These are phyloP conservation scores for Triplophysa siluroides DNA, from an alignment of 2,113 vertebrate species.

Conservation along the genomic window DNA sequence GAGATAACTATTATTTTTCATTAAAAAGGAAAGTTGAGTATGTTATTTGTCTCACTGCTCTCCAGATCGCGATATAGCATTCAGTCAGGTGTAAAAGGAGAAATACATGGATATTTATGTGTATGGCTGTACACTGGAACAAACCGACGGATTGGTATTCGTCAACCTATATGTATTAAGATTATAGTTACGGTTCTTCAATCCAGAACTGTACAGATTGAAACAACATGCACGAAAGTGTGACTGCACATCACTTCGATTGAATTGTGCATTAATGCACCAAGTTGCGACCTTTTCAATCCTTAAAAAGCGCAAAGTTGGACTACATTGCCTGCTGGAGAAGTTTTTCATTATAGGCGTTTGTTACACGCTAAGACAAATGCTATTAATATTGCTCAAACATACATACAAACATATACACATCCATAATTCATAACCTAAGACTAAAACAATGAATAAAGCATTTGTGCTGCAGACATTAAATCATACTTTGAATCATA, in stretches of 20 bases:
- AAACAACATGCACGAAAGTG: background rate
- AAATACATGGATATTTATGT: conserved; percentile 14
- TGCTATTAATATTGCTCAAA: too few relatives aligned
- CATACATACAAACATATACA: too few relatives aligned
- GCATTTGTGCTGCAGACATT: too few relatives aligned
- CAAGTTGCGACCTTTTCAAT: too few relatives aligned
- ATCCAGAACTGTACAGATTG: background rate
- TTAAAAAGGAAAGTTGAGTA: conserved; percentile 52
- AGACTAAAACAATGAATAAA: too few relatives aligned
- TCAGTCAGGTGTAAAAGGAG: conserved; percentile 48
- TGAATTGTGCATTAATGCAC: background rate
- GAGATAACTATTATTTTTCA: conserved; percentile 56
- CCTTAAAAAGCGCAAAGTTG: too few relatives aligned
- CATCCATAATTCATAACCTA: too few relatives aligned
- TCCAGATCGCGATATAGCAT: conserved; percentile 42
- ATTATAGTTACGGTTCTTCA: background rate
- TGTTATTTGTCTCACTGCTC: conserved; percentile 53
- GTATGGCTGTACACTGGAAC: background rate
- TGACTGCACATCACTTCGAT: background rate
- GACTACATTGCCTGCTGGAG: too few relatives aligned
- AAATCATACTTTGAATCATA: too few relatives aligned
- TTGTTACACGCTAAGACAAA: too few relatives aligned
- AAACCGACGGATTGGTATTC: conserved; percentile 31
- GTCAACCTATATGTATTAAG: background rate
- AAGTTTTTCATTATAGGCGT: too few relatives aligned